These are phyloP conservation scores for Cartodere bifasciata DNA, from an alignment of 2,888 invertebrate genomes.

Conservation along the genomic window DNA sequence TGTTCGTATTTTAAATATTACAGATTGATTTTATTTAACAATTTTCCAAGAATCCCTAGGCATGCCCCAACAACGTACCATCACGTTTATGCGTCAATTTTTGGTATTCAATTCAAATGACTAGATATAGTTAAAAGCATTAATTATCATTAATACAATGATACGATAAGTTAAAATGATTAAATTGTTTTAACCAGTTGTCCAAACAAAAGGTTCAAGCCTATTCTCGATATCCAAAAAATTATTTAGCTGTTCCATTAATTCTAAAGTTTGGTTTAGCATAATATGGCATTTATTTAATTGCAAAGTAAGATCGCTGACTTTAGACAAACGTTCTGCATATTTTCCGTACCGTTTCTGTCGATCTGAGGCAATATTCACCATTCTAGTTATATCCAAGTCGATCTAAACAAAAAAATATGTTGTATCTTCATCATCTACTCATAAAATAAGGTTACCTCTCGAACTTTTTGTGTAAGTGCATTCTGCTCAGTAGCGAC, in stretches of 20 bases:
- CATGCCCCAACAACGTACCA: too few relatives aligned
- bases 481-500: constrained; percentile 69
- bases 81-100: too few relatives aligned
- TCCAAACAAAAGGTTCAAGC: constrained; percentile 82
- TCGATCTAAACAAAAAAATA: constrained; percentile 45
- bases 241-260: constrained; percentile 74
- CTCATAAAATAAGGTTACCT: constrained; percentile 39
- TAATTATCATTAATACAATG: too few relatives aligned
- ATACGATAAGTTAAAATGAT: too few relatives aligned
- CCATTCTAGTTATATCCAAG: constrained; percentile 54
- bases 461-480: constrained; percentile 60
- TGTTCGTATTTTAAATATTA: too few relatives aligned
- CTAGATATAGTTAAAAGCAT: too few relatives aligned
- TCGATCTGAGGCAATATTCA: constrained; percentile 58
- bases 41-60: too few relatives aligned
- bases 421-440: constrained; percentile 5
- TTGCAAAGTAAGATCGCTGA: constrained; percentile 72
- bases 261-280: constrained; percentile 73
- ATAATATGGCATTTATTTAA: constrained; percentile 68
- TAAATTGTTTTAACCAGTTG: constrained; percentile 53
- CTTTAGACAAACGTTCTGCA: constrained; percentile 72
- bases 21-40: too few relatives aligned
- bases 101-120: too few relatives aligned
- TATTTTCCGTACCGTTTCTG: constrained; percentile 76
- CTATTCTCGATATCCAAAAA: constrained; percentile 69